Conservation (phyloP, 1,140 invertebrate genomes). For the Lasaia peninsularis region DNA sequence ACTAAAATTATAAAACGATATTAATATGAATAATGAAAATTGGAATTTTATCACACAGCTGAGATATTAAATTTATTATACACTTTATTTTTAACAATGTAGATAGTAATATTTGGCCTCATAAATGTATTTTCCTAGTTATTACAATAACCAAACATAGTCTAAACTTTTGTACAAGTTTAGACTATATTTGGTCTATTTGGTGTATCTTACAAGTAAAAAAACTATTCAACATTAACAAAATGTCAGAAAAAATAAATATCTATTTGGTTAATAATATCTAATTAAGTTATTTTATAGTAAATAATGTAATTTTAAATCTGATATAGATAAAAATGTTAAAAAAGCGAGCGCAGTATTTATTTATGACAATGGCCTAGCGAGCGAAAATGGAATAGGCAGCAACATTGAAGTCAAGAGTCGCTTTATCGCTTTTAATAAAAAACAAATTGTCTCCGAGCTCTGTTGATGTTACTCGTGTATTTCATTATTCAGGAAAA, state of each 20-base stretch:
- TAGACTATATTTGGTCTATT: too few species aligned
- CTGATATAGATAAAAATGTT: constrained; percentile 4
- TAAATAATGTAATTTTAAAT: neutral
- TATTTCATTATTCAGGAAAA: constrained; percentile 16
- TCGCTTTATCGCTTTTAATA: constrained; percentile 26
- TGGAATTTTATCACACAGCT: too few species aligned
- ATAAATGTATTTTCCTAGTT: too few species aligned
- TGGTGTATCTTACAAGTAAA: too few species aligned
- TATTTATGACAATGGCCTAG: constrained; percentile 7
- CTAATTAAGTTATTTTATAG: neutral
- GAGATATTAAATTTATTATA: too few species aligned
- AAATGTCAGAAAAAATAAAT: neutral
- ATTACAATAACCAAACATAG: too few species aligned
- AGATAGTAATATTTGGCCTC: too few species aligned
- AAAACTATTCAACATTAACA: too few species aligned
- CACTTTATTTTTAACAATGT: too few species aligned
- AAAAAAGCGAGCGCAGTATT: constrained; percentile 1
- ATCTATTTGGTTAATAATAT: neutral
- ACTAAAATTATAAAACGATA: too few species aligned
- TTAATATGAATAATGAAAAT: too few species aligned
- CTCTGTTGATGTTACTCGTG: constrained; percentile 16
- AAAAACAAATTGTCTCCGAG: constrained; percentile 23
- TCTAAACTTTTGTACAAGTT: too few species aligned
- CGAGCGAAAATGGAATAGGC: constrained; percentile 10
- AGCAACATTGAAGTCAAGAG: constrained; percentile 18